Evolutionary conservation across 1,140 invertebrate species (phyloP), one percentile per base, ranked within the genome.

Genomic region (Oncopodura yosiiana): DNA sequence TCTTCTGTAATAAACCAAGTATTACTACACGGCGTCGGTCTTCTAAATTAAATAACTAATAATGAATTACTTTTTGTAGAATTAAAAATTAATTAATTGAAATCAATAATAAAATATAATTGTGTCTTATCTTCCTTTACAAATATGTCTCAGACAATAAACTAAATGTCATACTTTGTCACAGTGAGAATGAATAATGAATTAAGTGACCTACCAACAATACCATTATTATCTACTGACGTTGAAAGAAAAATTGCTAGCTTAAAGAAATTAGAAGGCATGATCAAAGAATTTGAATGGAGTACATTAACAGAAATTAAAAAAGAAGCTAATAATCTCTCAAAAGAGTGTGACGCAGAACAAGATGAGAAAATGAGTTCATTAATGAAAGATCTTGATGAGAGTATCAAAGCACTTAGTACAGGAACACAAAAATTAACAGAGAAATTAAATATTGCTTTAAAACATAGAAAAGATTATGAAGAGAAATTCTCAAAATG

Each of bases 401-500:
- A 56, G n/a, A 48, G 30, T 14, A 34, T 56, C 5, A 19, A 18
- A 27, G 45, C 49, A 16, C 29, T 56, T 27, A 39, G 29, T 42
- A 21, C 26, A 23, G 49, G 30, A 21, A 41, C 57, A 5, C 11
- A 41, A 9, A 14, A 18, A 14, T 38, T 54, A 29, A 50, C 29
- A 16, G 45, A 59, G 19, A 46, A 21, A 26, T 30, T 59, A 0
- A 41, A 49, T 9, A 29, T 46, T 18, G 46, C 45, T 18, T 69
- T 89, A 11, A 77, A 83, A 69, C 79, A 80, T 18, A 77, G 88
- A 61, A 83, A 80, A 67, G 74, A 81, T 16, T 87, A 93, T 65
- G 87, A 93, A 70, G 79, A 76, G 48, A 81, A 86, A 54, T 74
- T 87, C 38, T 81, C 86, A 51, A 81, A 83, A 61, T 85, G 83